phyloP scores from a whole-genome alignment of 2,888 invertebrate species.

The Tortricodes alternella region DNA sequence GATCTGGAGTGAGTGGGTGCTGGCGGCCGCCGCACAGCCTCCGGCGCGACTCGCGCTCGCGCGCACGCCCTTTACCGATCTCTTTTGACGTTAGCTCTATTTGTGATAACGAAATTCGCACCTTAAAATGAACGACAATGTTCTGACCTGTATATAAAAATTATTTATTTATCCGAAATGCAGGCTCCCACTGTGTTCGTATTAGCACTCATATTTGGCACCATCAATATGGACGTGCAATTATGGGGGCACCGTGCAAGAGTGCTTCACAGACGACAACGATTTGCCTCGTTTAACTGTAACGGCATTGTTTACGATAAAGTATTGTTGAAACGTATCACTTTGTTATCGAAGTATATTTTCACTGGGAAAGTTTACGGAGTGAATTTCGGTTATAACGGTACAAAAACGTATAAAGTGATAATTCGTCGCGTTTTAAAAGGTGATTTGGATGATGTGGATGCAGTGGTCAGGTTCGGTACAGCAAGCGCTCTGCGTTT shows the following conservation, averaged over 20 bases:
- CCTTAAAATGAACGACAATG: neutral
- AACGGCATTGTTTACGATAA: conserved; percentile 54
- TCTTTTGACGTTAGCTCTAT: conserved; percentile 37
- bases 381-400: conserved; percentile 50
- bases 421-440: conserved; percentile 70
- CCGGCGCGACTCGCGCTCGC: conserved; percentile 64
- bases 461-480: conserved; percentile 58
- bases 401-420: conserved; percentile 62
- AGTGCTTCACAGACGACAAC: conserved; percentile 37
- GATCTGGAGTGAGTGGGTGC: conserved; percentile 75
- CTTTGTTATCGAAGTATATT: conserved; percentile 64
- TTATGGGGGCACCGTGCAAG: conserved; percentile 34
- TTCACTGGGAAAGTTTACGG: conserved; percentile 69
- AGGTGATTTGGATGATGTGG: conserved; percentile 69
- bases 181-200: conserved; percentile 44
- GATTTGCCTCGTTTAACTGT: conserved; percentile 44
- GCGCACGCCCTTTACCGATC: conserved; percentile 64
- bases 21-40: conserved; percentile 62
- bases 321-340: conserved; percentile 61
- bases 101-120: conserved; percentile 4
- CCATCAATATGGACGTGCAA: conserved; percentile 45
- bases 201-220: conserved; percentile 47
- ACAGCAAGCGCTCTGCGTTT: conserved; percentile 57
- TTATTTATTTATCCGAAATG: conserved; percentile 48
- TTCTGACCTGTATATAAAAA: conserved; percentile 21